A percentile compares a stretch with the other conserved stretches of the same genome.
Evolutionary conservation across 64 coral and sea anemone genomes (phyloP).

Genomic region (Montipora sp.): DNA sequence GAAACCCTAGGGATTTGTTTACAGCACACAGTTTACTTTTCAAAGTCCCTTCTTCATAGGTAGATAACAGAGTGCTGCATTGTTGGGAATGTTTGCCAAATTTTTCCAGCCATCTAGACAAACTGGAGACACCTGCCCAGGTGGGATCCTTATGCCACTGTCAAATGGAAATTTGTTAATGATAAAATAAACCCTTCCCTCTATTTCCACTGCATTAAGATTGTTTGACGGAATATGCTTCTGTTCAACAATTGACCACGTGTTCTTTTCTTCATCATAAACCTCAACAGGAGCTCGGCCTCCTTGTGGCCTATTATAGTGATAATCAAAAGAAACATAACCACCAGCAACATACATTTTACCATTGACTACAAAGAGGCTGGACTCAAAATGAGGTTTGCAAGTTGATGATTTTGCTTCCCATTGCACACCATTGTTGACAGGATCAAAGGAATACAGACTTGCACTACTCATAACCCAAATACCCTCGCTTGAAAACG

Average conservation of each 20-base stretch:
- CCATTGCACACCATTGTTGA: not conserved
- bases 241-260: conserved; percentile 23
- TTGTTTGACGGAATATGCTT: conserved; percentile 44
- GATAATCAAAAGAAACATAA: too few species aligned
- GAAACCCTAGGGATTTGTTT: not conserved
- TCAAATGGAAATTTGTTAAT: conserved; percentile 19
- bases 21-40: not conserved
- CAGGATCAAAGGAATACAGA: conserved; percentile 1
- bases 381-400: conserved; percentile 10
- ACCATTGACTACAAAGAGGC: conserved; percentile 20
- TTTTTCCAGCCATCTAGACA: conserved; percentile 18
- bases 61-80: not conserved
- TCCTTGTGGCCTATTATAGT: too few species aligned
- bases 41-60: not conserved
- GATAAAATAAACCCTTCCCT: conserved; percentile 50
- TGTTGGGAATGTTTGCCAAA: not conserved
- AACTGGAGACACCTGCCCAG: conserved; percentile 38
- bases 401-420: not conserved
- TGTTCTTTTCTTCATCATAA: conserved; percentile 19
- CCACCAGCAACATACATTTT: conserved; percentile 10
- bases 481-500: too few species aligned
- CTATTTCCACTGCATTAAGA: conserved; percentile 37
- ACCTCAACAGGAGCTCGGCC: conserved; percentile 13
- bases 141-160: conserved; percentile 51
- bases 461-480: not conserved